Evolutionary conservation across 2,113 vertebrate species (phyloP), one percentile per base, ranked within the genome.

Genomic region (Jaculus jaculus): DNA sequence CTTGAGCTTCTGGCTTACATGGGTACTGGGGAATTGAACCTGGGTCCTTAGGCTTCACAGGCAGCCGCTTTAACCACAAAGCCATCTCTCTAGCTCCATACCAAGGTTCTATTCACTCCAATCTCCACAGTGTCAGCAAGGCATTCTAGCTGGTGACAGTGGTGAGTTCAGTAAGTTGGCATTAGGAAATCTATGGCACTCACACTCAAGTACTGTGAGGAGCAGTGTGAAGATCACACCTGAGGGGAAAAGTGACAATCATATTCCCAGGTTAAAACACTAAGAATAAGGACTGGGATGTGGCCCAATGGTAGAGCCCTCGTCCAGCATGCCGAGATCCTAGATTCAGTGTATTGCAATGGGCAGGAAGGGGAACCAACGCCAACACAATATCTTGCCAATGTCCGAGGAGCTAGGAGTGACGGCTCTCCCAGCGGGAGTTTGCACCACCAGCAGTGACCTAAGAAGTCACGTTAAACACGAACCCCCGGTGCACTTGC

Each of bases 101-200:
- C 20, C 51, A 1, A 1, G 47, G 24, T 2, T 7, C 85, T 1
- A 2, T 42, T 69, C 6, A 24, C 34, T 74, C n/a, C 15, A 6
- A 34, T 28, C 1, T 0, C 20, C 16, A 1, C 7, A 34, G 17
- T 13, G 32, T 47, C 5, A 37, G 21, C 6, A 5, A 2, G 32
- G 30, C 11, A 1, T 12, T 7, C 32, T 1, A 7, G 11, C 73
- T 58, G 30, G 1, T 21, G 24, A 54, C 0, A 28, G 28, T 4
- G 17, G 32, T 23, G 24, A 39, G 13, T 32, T 15, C 8, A 9
- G 32, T 11, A 0, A 7, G 34, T 11, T 26, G 39, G 34, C 37
- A 30, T 34, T 28, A 32, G 32, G 15, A 37, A n/a, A 18, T 24
- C 7, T 2, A 0, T 0, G 10, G 72, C 60, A 26, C 0, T 23